These are phyloP conservation scores for Halictus quadricinctus DNA, from an alignment of 2,888 invertebrate genomes.

Conservation along the genomic window DNA sequence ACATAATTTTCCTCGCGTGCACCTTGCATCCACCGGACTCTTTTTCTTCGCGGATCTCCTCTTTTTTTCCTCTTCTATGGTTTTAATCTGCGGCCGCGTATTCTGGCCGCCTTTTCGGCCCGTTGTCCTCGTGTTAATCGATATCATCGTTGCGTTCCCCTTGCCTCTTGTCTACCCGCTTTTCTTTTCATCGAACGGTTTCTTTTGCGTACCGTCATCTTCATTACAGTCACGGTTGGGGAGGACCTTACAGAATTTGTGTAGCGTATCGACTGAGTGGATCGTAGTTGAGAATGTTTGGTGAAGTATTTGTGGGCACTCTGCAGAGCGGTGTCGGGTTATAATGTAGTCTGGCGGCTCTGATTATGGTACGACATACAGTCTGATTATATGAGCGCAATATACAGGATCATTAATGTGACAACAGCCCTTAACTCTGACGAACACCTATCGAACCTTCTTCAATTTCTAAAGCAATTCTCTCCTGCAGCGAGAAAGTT, in stretches of 20 bases:
- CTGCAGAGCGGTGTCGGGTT: not conserved
- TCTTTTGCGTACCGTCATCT: not conserved
- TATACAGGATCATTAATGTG: too few relatives aligned
- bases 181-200: not conserved
- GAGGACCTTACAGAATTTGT: not conserved
- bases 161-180: not conserved
- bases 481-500: not conserved
- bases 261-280: not conserved
- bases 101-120: constrained; percentile 8
- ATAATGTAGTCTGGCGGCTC: not conserved
- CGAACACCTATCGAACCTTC: too few relatives aligned
- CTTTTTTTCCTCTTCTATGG: not conserved
- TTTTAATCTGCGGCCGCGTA: constrained; percentile 23
- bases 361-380: too few relatives aligned
- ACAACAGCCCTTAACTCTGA: too few relatives aligned
- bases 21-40: constrained; percentile 1
- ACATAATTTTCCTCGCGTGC: constrained; percentile 46
- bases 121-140: constrained; percentile 18
- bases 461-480: too few relatives aligned
- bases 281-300: not conserved
- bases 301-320: not conserved
- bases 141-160: constrained; percentile 12
- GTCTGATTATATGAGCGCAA: too few relatives aligned
- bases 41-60: not conserved
- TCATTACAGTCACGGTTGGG: not conserved